Conservation (phyloP, 2,888 invertebrate genomes). For the Meghimatium bilineatum region DNA sequence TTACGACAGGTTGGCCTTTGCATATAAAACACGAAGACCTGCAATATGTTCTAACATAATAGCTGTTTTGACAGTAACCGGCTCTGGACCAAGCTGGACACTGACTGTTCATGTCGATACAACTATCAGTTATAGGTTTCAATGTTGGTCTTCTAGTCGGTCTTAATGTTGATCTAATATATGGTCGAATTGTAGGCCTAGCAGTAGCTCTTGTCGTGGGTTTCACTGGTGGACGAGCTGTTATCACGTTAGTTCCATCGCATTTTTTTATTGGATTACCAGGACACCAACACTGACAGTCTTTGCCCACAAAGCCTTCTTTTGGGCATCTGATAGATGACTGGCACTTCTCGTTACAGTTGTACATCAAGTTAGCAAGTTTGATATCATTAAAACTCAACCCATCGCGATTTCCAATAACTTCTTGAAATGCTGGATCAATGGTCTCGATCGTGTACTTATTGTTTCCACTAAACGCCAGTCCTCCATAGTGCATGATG, state of each 20-base stretch:
- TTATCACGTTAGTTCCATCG: not conserved
- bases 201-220: not conserved
- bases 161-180: not conserved
- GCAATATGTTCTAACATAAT: slow-evolving; percentile 47
- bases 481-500: slow-evolving; percentile 67
- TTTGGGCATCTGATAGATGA: slow-evolving; percentile 42
- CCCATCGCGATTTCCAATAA: slow-evolving; percentile 64
- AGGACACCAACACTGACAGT: slow-evolving; percentile 50
- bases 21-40: slow-evolving; percentile 46
- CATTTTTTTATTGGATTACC: slow-evolving; percentile 51
- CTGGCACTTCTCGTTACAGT: slow-evolving; percentile 52
- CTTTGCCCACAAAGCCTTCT: slow-evolving; percentile 47
- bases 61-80: slow-evolving; percentile 52
- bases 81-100: slow-evolving; percentile 52
- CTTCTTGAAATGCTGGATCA: slow-evolving; percentile 63
- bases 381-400: slow-evolving; percentile 66
- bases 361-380: slow-evolving; percentile 65
- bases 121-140: slow-evolving; percentile 12
- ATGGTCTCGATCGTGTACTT: slow-evolving; percentile 66
- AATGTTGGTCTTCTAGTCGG: not conserved
- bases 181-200: not conserved
- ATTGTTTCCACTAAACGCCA: slow-evolving; percentile 64
- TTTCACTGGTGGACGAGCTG: not conserved
- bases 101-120: slow-evolving; percentile 48
- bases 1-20: not conserved